A percentile compares a stretch with the other conserved stretches of the same genome.
phyloP scores from a whole-genome alignment of 2,888 invertebrate genomes.

The Byasa hedistus region DNA sequence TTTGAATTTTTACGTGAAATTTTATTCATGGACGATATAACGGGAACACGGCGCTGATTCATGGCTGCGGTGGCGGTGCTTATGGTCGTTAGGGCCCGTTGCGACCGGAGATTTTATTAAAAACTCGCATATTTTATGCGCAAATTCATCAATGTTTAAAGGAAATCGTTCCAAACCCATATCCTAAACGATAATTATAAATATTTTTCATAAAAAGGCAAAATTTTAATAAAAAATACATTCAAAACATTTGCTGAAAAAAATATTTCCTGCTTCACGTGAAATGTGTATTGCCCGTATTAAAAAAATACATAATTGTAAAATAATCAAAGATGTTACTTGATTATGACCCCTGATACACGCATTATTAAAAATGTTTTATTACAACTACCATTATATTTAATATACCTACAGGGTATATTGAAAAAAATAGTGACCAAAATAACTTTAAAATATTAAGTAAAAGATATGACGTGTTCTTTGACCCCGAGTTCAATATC shows the following conservation, averaged over 20 bases:
- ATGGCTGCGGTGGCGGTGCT: conserved; percentile 22
- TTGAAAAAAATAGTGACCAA: no score
- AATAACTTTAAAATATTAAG: no score
- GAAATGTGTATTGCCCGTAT: not conserved
- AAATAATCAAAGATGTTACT: no score
- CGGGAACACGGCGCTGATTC: conserved; percentile 26
- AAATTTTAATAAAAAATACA: not conserved
- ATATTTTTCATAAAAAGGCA: not conserved
- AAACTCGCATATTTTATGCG: conserved; percentile 10
- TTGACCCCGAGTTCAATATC: not conserved
- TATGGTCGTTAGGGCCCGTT: conserved; percentile 20
- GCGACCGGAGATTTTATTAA: conserved; percentile 10
- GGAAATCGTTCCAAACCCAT: not conserved
- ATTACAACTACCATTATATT: no score
- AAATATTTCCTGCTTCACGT: not conserved
- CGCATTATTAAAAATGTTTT: no score
- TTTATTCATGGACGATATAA: conserved; percentile 29
- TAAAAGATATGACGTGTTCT: no score
- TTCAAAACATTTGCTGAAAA: no score
- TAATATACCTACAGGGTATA: no score
- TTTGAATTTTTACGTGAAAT: conserved; percentile 28
- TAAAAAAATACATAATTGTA: not conserved
- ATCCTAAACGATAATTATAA: not conserved
- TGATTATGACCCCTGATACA: no score
- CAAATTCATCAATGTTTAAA: conserved; percentile 3